Conservation (phyloP, 2,797 vertebrate genomes). For the Eulemur mongoz region DNA sequence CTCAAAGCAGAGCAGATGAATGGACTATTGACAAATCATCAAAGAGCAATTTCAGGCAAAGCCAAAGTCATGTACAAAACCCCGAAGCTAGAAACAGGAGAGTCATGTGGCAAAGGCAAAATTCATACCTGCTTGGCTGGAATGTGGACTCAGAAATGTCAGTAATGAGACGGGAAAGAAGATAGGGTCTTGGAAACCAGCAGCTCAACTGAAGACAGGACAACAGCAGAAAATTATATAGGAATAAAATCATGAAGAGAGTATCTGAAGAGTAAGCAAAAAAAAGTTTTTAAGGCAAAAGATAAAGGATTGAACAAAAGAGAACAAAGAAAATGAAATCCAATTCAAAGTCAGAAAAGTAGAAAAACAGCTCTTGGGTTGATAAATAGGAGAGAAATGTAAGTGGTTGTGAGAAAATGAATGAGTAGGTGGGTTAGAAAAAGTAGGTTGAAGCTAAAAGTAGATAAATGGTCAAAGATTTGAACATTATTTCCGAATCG, state of each 20-base stretch:
- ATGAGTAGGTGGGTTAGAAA: not conserved
- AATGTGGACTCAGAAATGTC: not conserved
- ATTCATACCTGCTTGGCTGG: not conserved
- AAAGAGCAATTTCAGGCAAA: not conserved
- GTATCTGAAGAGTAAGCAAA: not conserved
- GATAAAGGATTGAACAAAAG: not conserved
- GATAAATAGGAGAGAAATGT: not conserved
- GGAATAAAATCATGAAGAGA: not conserved
- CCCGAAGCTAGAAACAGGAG: not conserved
- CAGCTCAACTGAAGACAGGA: not conserved
- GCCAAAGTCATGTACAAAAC: not conserved
- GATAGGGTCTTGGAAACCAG: not conserved
- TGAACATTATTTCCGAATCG: not conserved
- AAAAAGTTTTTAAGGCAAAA: not conserved
- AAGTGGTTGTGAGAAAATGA: not conserved
- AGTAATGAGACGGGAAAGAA: not conserved
- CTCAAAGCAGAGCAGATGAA: not conserved
- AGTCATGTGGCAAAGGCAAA: not conserved
- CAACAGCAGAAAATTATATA: not conserved
- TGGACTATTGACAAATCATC: not conserved
- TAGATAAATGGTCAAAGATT: not conserved
- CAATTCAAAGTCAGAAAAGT: slow-evolving; percentile 25
- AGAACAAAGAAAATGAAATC: not conserved
- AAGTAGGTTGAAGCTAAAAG: not conserved
- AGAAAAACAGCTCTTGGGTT: not conserved